Evolutionary conservation across 37 sponge, comb jelly and placozoan species (phyloP).

Genomic region (Dysidea cf. avara): DNA sequence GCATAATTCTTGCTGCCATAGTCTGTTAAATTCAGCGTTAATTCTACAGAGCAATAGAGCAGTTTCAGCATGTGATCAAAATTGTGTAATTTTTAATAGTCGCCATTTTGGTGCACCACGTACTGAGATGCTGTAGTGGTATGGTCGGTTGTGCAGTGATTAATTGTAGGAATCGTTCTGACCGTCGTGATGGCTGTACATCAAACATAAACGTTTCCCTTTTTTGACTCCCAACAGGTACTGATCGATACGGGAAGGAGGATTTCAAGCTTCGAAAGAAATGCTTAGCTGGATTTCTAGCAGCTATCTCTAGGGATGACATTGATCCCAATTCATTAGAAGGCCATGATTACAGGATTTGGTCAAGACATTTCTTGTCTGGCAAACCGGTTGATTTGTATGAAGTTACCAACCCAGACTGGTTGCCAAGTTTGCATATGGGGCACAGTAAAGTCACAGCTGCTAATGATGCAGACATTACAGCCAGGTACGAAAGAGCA

Average conservation of each 20-base stretch:
- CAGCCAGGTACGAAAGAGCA: constrained; percentile 10
- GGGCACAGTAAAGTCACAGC: constrained; percentile 12
- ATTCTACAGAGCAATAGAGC: too few relatives aligned
- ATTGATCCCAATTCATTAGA: background rate
- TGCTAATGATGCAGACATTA: too few relatives aligned
- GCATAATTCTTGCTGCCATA: too few relatives aligned
- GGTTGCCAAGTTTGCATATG: constrained; percentile 38
- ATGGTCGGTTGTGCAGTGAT: background rate
- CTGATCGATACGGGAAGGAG: constrained; percentile 2
- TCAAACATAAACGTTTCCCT: constrained; percentile 33
- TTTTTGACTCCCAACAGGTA: constrained; percentile 27
- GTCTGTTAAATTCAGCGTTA: too few relatives aligned
- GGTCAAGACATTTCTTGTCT: constrained; percentile 44
- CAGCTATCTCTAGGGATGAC: constrained; percentile 30
- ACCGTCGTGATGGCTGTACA: too few relatives aligned
- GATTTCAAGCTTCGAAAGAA: constrained; percentile 18
- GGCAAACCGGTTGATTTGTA: constrained; percentile 38
- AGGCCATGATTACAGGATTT: constrained; percentile 30
- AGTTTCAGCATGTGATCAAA: too few relatives aligned
- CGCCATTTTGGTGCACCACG: too few relatives aligned
- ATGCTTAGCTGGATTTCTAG: constrained; percentile 17
- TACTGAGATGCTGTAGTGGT: too few relatives aligned
- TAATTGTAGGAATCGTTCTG: too few relatives aligned
- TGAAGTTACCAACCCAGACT: constrained; percentile 49
- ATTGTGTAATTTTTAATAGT: too few relatives aligned